Evolutionary conservation across 2,113 vertebrate species (phyloP).

Genomic region (Agelaius phoeniceus): DNA sequence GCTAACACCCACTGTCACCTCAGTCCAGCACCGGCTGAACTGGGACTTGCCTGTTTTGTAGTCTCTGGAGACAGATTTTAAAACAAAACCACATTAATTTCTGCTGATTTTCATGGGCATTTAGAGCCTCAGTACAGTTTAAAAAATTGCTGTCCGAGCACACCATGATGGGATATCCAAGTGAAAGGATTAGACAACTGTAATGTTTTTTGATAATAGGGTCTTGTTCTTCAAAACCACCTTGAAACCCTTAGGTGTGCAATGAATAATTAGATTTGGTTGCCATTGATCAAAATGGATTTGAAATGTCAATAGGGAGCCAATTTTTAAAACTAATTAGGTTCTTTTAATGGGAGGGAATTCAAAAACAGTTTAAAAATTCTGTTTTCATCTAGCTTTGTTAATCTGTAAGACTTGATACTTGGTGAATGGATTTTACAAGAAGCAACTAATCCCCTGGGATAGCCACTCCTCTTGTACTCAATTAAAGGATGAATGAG

Average conservation of each 20-base stretch:
- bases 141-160: background rate
- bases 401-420: background rate
- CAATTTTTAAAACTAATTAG: background rate
- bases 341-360: background rate
- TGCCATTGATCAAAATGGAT: background rate
- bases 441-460: background rate
- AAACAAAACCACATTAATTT: background rate
- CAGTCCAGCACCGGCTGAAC: background rate
- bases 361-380: background rate
- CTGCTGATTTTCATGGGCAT: background rate
- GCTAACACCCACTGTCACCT: background rate
- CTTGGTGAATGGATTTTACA: background rate
- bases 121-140: background rate
- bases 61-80: background rate
- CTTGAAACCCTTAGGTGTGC: background rate
- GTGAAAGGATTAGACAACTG: background rate
- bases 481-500: constrained; percentile 18
- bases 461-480: background rate
- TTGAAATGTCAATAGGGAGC: background rate
- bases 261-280: constrained; percentile 3
- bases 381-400: background rate
- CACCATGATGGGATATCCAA: background rate
- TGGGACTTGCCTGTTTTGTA: background rate
- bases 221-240: background rate
- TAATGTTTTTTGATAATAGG: background rate